These are phyloP conservation scores for Falco naumanni DNA, from an alignment of 2,797 vertebrate genomes.

Conservation along the genomic window DNA sequence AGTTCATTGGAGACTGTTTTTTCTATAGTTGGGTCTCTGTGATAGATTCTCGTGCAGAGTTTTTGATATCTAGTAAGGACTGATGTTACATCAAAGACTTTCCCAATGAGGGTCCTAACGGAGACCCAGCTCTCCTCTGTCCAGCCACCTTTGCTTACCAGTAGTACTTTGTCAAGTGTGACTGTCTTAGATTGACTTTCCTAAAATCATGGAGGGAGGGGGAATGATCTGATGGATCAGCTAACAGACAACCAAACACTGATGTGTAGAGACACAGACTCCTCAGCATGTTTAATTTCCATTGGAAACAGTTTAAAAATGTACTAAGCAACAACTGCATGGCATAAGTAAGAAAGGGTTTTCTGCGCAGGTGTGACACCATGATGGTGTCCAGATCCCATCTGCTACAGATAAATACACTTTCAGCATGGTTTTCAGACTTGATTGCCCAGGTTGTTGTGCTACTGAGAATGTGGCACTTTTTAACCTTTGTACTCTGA, in stretches of 20 bases:
- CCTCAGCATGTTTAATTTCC: background rate
- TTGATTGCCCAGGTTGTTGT: background rate
- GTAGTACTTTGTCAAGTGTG: background rate
- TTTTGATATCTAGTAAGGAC: background rate
- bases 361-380: background rate
- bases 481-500: background rate
- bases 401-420: background rate
- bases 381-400: background rate
- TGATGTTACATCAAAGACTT: background rate
- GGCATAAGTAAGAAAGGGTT: background rate
- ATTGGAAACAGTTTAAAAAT: background rate
- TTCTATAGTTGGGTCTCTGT: background rate
- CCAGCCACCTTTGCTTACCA: background rate
- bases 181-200: background rate
- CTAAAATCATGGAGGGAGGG: background rate
- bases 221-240: background rate
- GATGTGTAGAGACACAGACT: accelerated
- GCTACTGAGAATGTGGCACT: background rate
- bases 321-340: background rate
- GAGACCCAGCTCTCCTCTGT: background rate
- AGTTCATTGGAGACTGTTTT: background rate
- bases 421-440: background rate
- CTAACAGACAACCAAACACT: background rate
- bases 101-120: background rate
- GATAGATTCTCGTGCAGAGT: background rate